Evolutionary conservation across 2,888 invertebrate species (phyloP).

Genomic region (Cyclophora albipunctata): DNA sequence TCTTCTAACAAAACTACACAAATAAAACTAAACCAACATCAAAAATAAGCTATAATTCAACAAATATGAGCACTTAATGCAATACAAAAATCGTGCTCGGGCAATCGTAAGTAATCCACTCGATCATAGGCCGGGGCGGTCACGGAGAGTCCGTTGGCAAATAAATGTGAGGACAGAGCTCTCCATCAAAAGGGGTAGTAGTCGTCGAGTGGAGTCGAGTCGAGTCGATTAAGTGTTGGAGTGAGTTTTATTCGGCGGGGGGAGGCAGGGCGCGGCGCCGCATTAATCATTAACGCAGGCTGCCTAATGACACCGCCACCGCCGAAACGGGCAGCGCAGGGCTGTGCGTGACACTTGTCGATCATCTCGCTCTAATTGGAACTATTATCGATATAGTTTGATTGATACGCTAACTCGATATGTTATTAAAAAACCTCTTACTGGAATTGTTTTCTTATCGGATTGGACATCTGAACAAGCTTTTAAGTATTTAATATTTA

Average conservation of each 20-base stretch:
- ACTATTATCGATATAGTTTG: slow-evolving; percentile 2
- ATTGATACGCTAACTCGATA: neutral
- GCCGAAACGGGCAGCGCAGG: slow-evolving; percentile 61
- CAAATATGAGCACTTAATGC: slow-evolving; percentile 35
- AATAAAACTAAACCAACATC: slow-evolving; percentile 13
- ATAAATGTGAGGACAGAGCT: slow-evolving; percentile 57
- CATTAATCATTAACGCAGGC: slow-evolving; percentile 75
- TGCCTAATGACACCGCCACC: slow-evolving; percentile 70
- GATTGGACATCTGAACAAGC: neutral
- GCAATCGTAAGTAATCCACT: slow-evolving; percentile 44
- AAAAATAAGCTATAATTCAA: slow-evolving; percentile 28
- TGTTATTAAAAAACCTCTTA: neutral
- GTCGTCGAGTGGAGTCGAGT: too few relatives aligned
- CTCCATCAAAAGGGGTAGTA: slow-evolving; percentile 70
- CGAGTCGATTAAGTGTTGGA: slow-evolving; percentile 62
- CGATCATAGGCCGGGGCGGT: slow-evolving; percentile 40
- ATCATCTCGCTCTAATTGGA: slow-evolving; percentile 28
- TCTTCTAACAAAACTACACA: slow-evolving; percentile 5
- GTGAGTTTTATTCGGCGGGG: slow-evolving; percentile 63
- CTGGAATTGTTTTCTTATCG: too few relatives aligned
- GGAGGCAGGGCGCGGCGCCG: slow-evolving; percentile 54
- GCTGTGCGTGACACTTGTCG: slow-evolving; percentile 31
- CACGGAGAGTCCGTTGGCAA: slow-evolving; percentile 47
- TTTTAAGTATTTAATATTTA: too few relatives aligned
- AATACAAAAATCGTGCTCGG: slow-evolving; percentile 48